phyloP scores from a whole-genome alignment of 2,113 vertebrate genomes.

The Chionomys nivalis region DNA sequence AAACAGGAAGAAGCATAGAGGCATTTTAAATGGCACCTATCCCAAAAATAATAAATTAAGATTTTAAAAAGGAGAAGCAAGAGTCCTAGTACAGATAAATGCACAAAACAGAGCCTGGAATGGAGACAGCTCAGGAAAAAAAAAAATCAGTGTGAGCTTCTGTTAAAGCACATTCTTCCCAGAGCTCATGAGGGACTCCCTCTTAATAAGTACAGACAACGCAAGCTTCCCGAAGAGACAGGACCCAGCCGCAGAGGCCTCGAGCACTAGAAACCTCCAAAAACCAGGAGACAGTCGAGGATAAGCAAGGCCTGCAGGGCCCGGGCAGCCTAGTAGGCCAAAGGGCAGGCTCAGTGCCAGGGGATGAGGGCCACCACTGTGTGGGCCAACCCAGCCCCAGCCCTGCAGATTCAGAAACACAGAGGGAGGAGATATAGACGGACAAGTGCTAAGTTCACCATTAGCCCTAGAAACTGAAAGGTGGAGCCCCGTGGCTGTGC shows the following conservation, averaged over 20 bases:
- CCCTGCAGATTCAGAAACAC: not conserved
- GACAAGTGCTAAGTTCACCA: not conserved
- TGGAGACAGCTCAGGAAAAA: not conserved
- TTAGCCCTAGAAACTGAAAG: constrained; percentile 65
- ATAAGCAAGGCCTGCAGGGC: not conserved
- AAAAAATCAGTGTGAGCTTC: not conserved
- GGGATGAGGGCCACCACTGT: not conserved
- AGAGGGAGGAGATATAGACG: not conserved
- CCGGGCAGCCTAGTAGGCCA: not conserved
- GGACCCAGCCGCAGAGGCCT: not conserved
- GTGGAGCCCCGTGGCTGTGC: constrained; percentile 19
- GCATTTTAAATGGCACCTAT: constrained; percentile 69
- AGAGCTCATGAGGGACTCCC: not conserved
- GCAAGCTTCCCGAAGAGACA: constrained; percentile 26
- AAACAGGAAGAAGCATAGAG: constrained; percentile 63
- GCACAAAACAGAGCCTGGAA: constrained; percentile 3
- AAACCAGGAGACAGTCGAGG: not conserved
- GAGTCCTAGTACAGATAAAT: not conserved
- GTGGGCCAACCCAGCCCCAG: not conserved
- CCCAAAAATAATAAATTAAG: constrained; percentile 54
- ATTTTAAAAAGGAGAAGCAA: not conserved
- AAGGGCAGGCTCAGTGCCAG: not conserved
- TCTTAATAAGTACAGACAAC: constrained; percentile 4
- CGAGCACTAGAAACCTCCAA: not conserved
- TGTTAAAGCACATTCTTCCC: not conserved